Percentiles rank a stretch among this genome's conserved stretches.
These are phyloP conservation scores for Lasioglossum pauxillum DNA, from an alignment of 2,888 invertebrate species.

Conservation along the genomic window DNA sequence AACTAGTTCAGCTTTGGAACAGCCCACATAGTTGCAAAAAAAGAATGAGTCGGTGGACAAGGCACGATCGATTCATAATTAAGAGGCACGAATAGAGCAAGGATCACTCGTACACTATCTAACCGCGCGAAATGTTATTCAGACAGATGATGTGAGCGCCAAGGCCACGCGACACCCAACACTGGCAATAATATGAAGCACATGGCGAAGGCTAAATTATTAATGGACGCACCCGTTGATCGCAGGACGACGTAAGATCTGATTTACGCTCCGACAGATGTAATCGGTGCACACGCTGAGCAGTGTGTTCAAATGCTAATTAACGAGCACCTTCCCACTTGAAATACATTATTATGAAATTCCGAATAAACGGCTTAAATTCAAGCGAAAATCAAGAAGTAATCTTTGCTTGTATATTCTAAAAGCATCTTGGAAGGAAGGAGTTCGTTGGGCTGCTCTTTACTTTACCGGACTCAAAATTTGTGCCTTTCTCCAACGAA, in stretches of 20 bases:
- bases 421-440: neutral
- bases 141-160: conserved; percentile 25
- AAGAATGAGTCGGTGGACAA: conserved; percentile 3
- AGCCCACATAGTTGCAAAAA: neutral
- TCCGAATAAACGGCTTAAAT: neutral
- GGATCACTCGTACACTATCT: conserved; percentile 11
- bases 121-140: conserved; percentile 28
- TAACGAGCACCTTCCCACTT: neutral
- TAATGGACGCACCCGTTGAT: conserved; percentile 34
- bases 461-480: no score
- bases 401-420: neutral
- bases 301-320: neutral
- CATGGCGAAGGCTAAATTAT: conserved; percentile 43
- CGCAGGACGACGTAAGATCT: conserved; percentile 12
- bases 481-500: no score
- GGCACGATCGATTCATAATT: conserved; percentile 18
- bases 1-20: neutral
- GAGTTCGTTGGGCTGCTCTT: no score
- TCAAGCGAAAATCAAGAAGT: neutral
- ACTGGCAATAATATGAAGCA: conserved; percentile 47
- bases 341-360: neutral
- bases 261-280: neutral
- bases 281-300: neutral
- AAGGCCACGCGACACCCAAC: conserved; percentile 48
- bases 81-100: conserved; percentile 11